Base-by-base conservation (phyloP, 2,113 vertebrate genomes). In the Hippolais icterina region DNA sequence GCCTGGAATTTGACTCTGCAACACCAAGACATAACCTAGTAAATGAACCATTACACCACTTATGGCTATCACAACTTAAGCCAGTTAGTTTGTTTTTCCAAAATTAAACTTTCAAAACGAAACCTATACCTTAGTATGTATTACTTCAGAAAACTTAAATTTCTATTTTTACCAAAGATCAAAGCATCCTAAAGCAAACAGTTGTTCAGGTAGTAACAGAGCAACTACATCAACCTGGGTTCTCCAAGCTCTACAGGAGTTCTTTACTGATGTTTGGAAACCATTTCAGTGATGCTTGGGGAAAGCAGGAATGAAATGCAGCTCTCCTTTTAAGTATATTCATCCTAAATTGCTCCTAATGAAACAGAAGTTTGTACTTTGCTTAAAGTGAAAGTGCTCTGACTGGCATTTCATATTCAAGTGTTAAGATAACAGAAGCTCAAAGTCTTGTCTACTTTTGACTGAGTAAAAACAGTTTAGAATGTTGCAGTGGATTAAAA, bases 1-100 rank as follows among this genome's bases (percentile, higher is more conserved):
- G 97, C 64, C 95, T 97, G 88, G 97, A 97, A 90, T 94, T 91
- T 91, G 96, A 93, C 57, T 98, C 98, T 98, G 71, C 63, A 97
- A 97, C 31, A 97, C 54, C 96, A 95, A 97, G 84, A 97, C 75
- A 72, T 91, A 96, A 95, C 89, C 90, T 89, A 77, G 94, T 97
- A 96, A 97, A 96, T 91, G 84, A 95, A 96, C 92, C 59, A 87
- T 91, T 83, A 95, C 83, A 97, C 86, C 90, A 92, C 41, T 95
- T 80, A 94, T 11, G 69, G 79, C 94, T 87, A 92, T 75, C 80
- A 95, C 41, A 96, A 94, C 90, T 94, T 94, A 90, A 92, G 90
- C 79, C 94, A 93, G 68, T 95, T 94, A 94, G 35, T 87, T 83
- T 83, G 70, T 96, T 64, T 95, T 95, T 81, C 82, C 71, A 69